Evolutionary conservation across 2,888 invertebrate species (phyloP).

Genomic region (Drosophila mercatorum): DNA sequence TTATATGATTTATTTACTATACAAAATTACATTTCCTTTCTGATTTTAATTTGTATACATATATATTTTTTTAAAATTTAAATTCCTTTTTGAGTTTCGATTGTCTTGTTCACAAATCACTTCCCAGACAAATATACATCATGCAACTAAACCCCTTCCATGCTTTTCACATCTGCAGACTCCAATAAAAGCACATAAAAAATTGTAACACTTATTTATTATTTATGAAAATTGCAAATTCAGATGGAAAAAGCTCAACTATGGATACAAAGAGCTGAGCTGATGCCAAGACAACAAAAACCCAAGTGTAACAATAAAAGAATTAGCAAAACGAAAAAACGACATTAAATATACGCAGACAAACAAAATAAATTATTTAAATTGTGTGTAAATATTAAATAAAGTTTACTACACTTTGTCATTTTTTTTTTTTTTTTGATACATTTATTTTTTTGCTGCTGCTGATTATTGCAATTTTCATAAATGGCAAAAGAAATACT

Average conservation of each 20-base stretch:
- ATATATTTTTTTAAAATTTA: too few species aligned
- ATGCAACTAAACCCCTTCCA: constrained; percentile 19
- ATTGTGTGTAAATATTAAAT: constrained; percentile 63
- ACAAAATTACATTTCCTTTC: too few species aligned
- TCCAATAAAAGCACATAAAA: constrained; percentile 36
- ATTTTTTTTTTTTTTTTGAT: constrained; percentile 25
- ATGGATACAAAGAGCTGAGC: constrained; percentile 13
- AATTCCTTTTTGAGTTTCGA: too few species aligned
- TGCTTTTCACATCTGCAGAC: background rate
- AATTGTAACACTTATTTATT: constrained; percentile 51
- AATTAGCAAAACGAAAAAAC: background rate
- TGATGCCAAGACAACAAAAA: constrained; percentile 8
- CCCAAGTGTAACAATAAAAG: background rate
- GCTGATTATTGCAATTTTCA: constrained; percentile 53
- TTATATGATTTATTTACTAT: too few species aligned
- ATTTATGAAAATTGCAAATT: constrained; percentile 68
- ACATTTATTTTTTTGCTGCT: constrained; percentile 8
- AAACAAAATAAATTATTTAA: constrained; percentile 53
- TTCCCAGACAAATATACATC: background rate
- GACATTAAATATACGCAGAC: constrained; percentile 30
- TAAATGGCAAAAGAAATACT: constrained; percentile 29
- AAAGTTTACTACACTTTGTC: constrained; percentile 36
- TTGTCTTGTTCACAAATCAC: background rate
- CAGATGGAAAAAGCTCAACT: constrained; percentile 17
- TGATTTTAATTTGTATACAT: too few species aligned